Evolutionary conservation across 2,888 invertebrate species (phyloP).

Genomic region (Cynaeus angustus): DNA sequence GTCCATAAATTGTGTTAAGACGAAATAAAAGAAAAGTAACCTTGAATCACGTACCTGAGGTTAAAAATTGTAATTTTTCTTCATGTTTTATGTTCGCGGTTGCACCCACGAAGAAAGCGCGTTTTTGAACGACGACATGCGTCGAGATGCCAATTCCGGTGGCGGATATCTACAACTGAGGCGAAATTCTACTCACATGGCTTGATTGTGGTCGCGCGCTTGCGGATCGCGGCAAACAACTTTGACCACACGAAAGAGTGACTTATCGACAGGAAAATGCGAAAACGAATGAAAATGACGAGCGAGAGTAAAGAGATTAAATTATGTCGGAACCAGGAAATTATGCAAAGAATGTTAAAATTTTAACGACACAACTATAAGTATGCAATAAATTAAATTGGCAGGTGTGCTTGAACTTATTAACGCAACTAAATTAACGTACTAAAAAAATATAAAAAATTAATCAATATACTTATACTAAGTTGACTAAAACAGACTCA

Average conservation of each 20-base stretch:
- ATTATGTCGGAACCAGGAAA: too few species aligned
- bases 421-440: too few species aligned
- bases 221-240: slow-evolving; percentile 36
- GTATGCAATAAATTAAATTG: too few species aligned
- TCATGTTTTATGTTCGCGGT: slow-evolving; percentile 1
- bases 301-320: not conserved
- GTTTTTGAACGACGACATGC: slow-evolving; percentile 40
- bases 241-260: slow-evolving; percentile 25
- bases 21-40: not conserved
- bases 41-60: not conserved
- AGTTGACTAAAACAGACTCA: too few species aligned
- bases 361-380: too few species aligned
- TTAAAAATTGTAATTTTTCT: slow-evolving; percentile 4
- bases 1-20: slow-evolving; percentile 2
- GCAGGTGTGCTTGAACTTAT: too few species aligned
- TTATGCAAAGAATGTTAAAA: too few species aligned
- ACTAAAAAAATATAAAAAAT: too few species aligned
- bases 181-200: slow-evolving; percentile 46
- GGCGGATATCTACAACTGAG: slow-evolving; percentile 47
- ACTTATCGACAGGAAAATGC: slow-evolving; percentile 1
- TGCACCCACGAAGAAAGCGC: slow-evolving; percentile 29
- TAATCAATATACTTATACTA: too few species aligned
- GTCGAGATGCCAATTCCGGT: slow-evolving; percentile 46
- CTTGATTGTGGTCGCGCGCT: slow-evolving; percentile 43
- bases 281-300: not conserved